Evolutionary conservation across 1,140 invertebrate genomes (phyloP), one percentile per base, ranked within the genome.

Genomic region (Chironomus tepperi): DNA sequence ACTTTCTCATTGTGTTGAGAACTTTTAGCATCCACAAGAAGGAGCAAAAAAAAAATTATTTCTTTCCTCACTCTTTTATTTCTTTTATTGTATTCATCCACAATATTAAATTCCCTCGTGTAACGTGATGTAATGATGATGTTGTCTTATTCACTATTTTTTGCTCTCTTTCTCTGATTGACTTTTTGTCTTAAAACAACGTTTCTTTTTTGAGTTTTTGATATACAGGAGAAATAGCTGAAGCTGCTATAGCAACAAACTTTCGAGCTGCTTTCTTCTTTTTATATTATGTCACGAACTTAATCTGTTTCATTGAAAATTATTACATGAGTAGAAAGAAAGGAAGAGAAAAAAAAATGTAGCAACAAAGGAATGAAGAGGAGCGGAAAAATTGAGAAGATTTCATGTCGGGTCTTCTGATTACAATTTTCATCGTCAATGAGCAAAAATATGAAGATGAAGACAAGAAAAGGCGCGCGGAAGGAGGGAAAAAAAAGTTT

Each of bases 271-370:
- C n/a, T n/a, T 34, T 34, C 24, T 34, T 34, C 24, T 34, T 47
- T 57, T 57, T 57, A n/a, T 57, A 57, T 57, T 57, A 57, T 57
- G 47, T 57, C 47, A 57, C 47, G 47, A 57, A 57, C 47, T 57
- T 57, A 57, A 57, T 57, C 47, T 57, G 47, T 57, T 57, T 57
- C 12, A 57, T 57, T 57, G 47, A 57, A 57, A n/a, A 57, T n/a
- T 34, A 34, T 34, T 34, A 34, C 24, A 57, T 10, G 43, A 47
- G 43, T 15, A 34, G 24, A 47, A 8, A 47, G 43, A 47, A 47
- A 57, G 47, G n/a, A 57, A 57, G 3, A 34, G 47, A 57, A n/a
- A 57, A 57, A n/a, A 57, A 57, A n/a, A n/a, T n/a, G 12, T 57
- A 57, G 47, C 47, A 57, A n/a, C 5, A 57, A n/a, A 57, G n/a